Percentiles rank a stretch among this genome's conserved stretches.
phyloP scores from a whole-genome alignment of 2,113 vertebrate genomes.

The Canis aureus region DNA sequence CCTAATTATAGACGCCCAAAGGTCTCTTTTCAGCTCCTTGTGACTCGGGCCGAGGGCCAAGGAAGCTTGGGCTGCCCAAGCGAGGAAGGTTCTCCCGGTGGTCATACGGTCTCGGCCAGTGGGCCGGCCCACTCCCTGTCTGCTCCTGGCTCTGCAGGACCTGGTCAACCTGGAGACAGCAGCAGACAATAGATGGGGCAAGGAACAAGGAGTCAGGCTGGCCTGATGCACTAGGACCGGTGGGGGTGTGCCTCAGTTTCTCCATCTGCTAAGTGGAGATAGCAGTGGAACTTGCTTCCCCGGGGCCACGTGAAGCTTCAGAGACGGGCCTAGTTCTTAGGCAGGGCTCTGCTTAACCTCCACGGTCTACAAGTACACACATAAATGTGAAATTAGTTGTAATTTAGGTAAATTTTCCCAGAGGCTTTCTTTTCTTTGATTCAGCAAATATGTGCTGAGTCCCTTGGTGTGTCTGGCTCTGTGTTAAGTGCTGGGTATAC shows the following conservation, averaged over 20 bases:
- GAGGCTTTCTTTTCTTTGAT: not conserved
- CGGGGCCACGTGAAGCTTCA: not conserved
- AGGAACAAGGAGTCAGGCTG: too few relatives aligned
- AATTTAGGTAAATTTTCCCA: not conserved
- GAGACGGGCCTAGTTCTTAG: not conserved
- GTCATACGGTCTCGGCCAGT: not conserved
- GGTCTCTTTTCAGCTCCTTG: conserved; percentile 59
- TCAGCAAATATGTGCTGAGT: not conserved
- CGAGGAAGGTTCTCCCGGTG: not conserved
- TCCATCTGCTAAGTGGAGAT: not conserved
- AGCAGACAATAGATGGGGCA: accelerated
- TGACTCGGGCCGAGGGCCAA: conserved; percentile 65
- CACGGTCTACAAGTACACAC: not conserved
- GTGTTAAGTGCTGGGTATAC: not conserved
- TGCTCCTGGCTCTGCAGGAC: not conserved
- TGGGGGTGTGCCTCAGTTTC: not conserved
- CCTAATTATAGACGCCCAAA: conserved; percentile 69
- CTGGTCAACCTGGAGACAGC: too few relatives aligned
- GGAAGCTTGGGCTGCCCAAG: not conserved
- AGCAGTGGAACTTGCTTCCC: not conserved
- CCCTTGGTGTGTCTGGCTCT: not conserved
- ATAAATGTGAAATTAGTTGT: not conserved
- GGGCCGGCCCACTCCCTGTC: not conserved
- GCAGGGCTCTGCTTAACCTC: not conserved
- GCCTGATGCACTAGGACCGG: not conserved